These are phyloP conservation scores for Bombus waltoni DNA, from an alignment of 1,140 invertebrate species.

Conservation along the genomic window DNA sequence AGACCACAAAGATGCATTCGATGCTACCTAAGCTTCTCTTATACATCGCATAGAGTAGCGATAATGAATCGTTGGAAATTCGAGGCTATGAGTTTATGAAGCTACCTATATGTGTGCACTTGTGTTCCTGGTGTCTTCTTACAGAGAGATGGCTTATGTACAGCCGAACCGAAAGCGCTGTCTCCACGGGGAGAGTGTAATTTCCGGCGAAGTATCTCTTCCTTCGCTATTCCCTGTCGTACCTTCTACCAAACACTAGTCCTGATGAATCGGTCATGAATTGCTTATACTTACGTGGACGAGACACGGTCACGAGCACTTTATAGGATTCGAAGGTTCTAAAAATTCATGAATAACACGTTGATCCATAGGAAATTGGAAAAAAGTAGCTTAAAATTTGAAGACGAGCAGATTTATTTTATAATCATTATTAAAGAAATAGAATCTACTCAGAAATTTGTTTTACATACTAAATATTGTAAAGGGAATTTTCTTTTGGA, in stretches of 20 bases:
- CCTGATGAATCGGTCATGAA: conserved; percentile 60
- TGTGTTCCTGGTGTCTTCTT: conserved; percentile 30
- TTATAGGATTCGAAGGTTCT: conserved; percentile 47
- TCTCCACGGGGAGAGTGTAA: conserved; percentile 66
- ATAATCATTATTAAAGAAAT: too few relatives aligned
- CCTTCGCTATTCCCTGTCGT: neutral
- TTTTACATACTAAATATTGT: too few relatives aligned
- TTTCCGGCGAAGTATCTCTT: conserved; percentile 70
- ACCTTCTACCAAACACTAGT: conserved; percentile 33
- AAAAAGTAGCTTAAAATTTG: neutral
- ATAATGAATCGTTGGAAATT: conserved; percentile 40
- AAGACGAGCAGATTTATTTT: neutral
- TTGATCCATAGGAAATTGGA: conserved; percentile 4
- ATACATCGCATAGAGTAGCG: neutral
- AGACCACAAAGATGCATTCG: neutral
- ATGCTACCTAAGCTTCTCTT: neutral
- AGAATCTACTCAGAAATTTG: too few relatives aligned
- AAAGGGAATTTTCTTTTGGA: too few relatives aligned
- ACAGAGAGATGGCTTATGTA: conserved; percentile 55
- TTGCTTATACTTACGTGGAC: conserved; percentile 45
- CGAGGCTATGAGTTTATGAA: conserved; percentile 24
- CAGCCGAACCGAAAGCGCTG: conserved; percentile 57
- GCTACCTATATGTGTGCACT: neutral
- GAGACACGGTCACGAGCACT: conserved; percentile 10
- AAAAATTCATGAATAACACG: conserved; percentile 35